Conservation (phyloP, 2,888 invertebrate species). For the Nymphalis polychloros region DNA sequence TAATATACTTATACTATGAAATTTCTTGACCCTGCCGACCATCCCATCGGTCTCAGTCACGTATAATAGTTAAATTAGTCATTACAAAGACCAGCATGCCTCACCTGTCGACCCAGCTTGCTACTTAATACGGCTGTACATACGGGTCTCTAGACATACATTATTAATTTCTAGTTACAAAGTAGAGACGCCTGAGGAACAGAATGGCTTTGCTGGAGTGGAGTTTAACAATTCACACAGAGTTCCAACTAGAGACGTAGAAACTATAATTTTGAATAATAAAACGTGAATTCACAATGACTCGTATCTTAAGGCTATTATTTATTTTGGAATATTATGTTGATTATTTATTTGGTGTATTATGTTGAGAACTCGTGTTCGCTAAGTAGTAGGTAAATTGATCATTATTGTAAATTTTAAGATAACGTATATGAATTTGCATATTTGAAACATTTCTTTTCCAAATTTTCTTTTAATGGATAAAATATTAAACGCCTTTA, state of each 20-base stretch:
- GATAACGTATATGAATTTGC: too few relatives aligned
- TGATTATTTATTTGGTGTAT: too few relatives aligned
- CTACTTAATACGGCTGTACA: slow-evolving; percentile 45
- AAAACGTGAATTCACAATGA: slow-evolving; percentile 54
- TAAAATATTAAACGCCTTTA: too few relatives aligned
- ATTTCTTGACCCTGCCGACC: slow-evolving; percentile 26
- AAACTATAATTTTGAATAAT: slow-evolving; percentile 62
- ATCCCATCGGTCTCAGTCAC: slow-evolving; percentile 35
- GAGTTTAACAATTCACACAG: slow-evolving; percentile 78
- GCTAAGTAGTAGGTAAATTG: too few relatives aligned
- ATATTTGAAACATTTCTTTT: too few relatives aligned
- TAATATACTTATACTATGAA: too few relatives aligned
- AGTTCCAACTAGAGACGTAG: slow-evolving; percentile 64
- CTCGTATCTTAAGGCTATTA: slow-evolving; percentile 21
- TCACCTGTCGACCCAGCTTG: slow-evolving; percentile 38
- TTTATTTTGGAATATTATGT: background rate
- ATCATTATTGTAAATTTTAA: too few relatives aligned
- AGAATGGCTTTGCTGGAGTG: slow-evolving; percentile 68
- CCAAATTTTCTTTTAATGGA: too few relatives aligned
- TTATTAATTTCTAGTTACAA: slow-evolving; percentile 78
- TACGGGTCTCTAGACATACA: slow-evolving; percentile 67
- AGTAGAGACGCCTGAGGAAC: slow-evolving; percentile 60
- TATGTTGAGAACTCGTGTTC: too few relatives aligned
- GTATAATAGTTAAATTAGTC: slow-evolving; percentile 40
- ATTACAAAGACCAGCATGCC: slow-evolving; percentile 32